phyloP scores from a whole-genome alignment of 2,888 invertebrate genomes.

The Cremastobaeus sp. region DNA sequence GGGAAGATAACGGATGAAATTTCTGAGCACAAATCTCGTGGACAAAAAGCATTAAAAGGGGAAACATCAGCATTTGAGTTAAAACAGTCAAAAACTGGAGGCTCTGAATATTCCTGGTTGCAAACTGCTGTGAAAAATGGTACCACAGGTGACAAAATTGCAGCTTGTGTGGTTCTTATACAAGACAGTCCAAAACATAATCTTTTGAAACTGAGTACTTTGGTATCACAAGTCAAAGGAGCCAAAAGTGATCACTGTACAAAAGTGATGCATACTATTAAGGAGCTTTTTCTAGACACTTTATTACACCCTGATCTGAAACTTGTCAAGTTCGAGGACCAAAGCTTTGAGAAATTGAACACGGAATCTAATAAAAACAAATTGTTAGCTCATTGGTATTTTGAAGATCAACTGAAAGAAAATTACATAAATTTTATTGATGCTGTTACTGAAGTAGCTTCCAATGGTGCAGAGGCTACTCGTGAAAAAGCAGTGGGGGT shows the following conservation, averaged over 20 bases:
- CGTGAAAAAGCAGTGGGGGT: constrained; percentile 88
- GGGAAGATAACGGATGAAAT: constrained; percentile 80
- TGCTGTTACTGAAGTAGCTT: constrained; percentile 85
- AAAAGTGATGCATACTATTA: constrained; percentile 85
- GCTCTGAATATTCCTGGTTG: constrained; percentile 87
- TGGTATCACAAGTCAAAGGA: constrained; percentile 88
- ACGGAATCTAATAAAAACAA: constrained; percentile 79
- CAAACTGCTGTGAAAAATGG: constrained; percentile 88
- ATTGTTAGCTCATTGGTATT: constrained; percentile 89
- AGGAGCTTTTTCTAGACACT: constrained; percentile 87
- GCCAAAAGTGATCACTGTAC: constrained; percentile 87
- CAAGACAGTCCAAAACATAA: constrained; percentile 92
- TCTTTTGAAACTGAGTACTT: constrained; percentile 82
- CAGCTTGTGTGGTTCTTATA: constrained; percentile 88
- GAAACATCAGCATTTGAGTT: constrained; percentile 80
- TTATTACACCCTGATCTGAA: constrained; percentile 84
- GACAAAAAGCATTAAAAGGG: constrained; percentile 83
- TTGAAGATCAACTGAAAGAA: constrained; percentile 92
- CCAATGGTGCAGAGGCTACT: constrained; percentile 88
- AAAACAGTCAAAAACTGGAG: constrained; percentile 78
- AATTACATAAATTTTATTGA: constrained; percentile 87
- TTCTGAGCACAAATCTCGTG: constrained; percentile 83
- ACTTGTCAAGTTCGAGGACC: constrained; percentile 83
- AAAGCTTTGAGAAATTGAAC: constrained; percentile 81
- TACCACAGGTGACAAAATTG: constrained; percentile 90